phyloP scores from a whole-genome alignment of 2,888 invertebrate genomes.

The Platynereis dumerilii region DNA sequence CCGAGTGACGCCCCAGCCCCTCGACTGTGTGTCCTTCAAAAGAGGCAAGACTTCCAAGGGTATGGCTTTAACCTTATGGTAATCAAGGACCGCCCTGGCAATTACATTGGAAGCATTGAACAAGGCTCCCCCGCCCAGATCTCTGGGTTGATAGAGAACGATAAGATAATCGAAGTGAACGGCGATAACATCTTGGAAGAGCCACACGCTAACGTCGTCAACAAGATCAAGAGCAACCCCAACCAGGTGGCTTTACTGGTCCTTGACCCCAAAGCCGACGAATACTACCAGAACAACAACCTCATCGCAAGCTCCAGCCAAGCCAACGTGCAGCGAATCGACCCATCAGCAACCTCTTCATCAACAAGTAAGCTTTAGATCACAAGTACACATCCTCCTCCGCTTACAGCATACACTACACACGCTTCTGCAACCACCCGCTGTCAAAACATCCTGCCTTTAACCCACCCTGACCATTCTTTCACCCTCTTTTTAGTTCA shows the following conservation, averaged over 20 bases:
- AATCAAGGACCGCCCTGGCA: conserved; percentile 88
- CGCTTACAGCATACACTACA: too few relatives aligned
- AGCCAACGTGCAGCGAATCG: background rate
- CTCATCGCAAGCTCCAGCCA: background rate
- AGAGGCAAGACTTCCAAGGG: conserved; percentile 89
- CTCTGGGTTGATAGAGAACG: conserved; percentile 30
- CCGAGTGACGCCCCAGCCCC: conserved; percentile 3
- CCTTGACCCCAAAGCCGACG: conserved; percentile 4
- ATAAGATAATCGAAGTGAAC: conserved; percentile 32
- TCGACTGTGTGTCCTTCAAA: conserved; percentile 54
- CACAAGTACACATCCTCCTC: too few relatives aligned
- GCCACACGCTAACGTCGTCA: conserved; percentile 8
- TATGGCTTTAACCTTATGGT: conserved; percentile 97
- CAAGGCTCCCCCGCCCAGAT: conserved; percentile 26
- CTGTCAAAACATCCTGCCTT: background rate
- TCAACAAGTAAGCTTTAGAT: too few relatives aligned
- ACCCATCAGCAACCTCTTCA: background rate
- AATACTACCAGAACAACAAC: conserved; percentile 20
- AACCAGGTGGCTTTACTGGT: conserved; percentile 9
- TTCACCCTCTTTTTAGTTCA: too few relatives aligned
- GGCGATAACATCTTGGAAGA: conserved; percentile 18
- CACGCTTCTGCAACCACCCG: background rate
- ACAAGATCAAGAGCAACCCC: background rate
- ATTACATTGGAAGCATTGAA: conserved; percentile 76
- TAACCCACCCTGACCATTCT: background rate